These are phyloP conservation scores for Garrulus glandarius DNA, from an alignment of 2,797 vertebrate species.

Conservation along the genomic window DNA sequence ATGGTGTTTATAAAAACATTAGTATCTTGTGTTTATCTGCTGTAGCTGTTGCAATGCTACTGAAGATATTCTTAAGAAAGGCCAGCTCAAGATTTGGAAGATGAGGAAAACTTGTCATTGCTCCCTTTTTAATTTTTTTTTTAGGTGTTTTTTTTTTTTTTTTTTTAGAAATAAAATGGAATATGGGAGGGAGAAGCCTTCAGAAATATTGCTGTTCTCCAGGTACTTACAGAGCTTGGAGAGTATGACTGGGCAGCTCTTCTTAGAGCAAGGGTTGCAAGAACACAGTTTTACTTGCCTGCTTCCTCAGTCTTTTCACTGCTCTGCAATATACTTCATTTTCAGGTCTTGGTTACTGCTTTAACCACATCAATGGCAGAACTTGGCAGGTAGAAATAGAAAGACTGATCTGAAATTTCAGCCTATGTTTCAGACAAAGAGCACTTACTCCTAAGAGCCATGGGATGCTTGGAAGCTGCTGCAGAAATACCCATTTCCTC, in stretches of 20 bases:
- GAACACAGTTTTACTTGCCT: not conserved
- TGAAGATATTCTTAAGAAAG: not conserved
- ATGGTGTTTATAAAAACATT: not conserved
- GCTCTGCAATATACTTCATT: not conserved
- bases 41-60: not conserved
- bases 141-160: too few species aligned
- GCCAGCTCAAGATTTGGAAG: not conserved
- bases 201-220: not conserved
- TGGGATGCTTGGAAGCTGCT: not conserved
- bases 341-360: not conserved
- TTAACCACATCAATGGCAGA: not conserved
- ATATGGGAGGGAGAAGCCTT: not conserved
- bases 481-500: not conserved
- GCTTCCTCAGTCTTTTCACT: not conserved
- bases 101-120: not conserved
- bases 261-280: not conserved
- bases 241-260: not conserved
- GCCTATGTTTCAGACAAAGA: not conserved
- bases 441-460: fast-evolving
- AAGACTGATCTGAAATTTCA: not conserved
- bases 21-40: not conserved
- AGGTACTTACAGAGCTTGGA: not conserved
- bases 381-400: not conserved
- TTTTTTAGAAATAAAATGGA: not conserved
- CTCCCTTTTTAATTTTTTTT: too few species aligned